Evolutionary conservation across 2,113 vertebrate species (phyloP).

Genomic region (Gallinago paraguaiae): DNA sequence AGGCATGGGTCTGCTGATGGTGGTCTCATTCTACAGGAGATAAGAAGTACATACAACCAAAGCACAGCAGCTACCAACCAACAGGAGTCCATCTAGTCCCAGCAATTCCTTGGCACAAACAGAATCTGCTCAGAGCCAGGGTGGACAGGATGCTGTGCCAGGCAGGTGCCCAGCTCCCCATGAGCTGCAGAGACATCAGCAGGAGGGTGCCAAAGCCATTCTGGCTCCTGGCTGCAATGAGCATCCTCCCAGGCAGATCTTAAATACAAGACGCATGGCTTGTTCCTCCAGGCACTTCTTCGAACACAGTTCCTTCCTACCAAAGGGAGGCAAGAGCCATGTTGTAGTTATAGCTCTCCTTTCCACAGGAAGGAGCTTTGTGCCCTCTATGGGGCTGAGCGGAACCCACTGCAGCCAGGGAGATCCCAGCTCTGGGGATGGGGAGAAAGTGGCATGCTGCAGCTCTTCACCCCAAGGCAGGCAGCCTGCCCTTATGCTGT

Average conservation of each 20-base stretch:
- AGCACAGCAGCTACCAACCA: not conserved
- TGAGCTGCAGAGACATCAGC: not conserved
- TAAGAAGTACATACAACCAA: not conserved
- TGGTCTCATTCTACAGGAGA: not conserved
- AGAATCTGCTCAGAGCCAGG: not conserved
- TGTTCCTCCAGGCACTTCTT: not conserved
- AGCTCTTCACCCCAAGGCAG: not conserved
- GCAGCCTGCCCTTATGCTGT: slow-evolving; percentile 18
- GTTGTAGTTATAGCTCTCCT: not conserved
- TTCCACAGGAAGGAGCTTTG: not conserved
- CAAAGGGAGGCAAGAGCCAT: not conserved
- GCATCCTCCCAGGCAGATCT: not conserved
- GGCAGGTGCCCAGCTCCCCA: not conserved
- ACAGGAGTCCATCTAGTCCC: not conserved
- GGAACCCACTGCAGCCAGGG: not conserved
- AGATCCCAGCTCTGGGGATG: not conserved
- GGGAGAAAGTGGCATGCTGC: not conserved
- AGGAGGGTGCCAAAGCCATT: not conserved
- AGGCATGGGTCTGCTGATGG: not conserved
- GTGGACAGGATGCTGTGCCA: not conserved
- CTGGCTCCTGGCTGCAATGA: not conserved
- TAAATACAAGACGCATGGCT: not conserved
- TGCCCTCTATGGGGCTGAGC: not conserved
- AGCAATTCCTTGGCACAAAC: not conserved
- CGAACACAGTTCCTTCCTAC: not conserved